Evolutionary conservation across 1,140 invertebrate genomes (phyloP).

Genomic region (Amyelois transitella): DNA sequence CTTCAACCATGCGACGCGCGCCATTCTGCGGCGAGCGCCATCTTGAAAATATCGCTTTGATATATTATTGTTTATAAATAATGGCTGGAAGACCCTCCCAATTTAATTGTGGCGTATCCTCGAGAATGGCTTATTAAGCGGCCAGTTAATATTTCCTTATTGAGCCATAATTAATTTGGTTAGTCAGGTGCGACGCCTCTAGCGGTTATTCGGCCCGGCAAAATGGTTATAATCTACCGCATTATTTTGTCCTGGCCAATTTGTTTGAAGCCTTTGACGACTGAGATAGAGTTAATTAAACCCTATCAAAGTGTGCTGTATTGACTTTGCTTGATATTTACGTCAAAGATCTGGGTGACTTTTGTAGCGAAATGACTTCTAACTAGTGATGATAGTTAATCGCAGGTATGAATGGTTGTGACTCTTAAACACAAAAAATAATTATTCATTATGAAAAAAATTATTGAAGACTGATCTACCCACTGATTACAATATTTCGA

Average conservation of each 20-base stretch:
- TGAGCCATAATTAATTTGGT: slow-evolving; percentile 71
- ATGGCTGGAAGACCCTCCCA: slow-evolving; percentile 65
- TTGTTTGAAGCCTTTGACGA: slow-evolving; percentile 72
- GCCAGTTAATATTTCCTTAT: slow-evolving; percentile 74
- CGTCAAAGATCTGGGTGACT: background rate
- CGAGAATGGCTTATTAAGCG: slow-evolving; percentile 70
- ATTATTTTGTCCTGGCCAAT: slow-evolving; percentile 70
- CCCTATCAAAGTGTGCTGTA: slow-evolving; percentile 8
- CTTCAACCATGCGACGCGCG: background rate
- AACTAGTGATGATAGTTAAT: background rate
- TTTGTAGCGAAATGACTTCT: background rate
- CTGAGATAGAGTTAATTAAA: slow-evolving; percentile 62
- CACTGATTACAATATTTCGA: too few relatives aligned
- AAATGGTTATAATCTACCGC: slow-evolving; percentile 64
- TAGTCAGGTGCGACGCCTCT: slow-evolving; percentile 66
- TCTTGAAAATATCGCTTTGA: slow-evolving; percentile 71
- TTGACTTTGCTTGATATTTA: background rate
- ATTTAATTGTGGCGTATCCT: slow-evolving; percentile 72
- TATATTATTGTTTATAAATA: slow-evolving; percentile 75
- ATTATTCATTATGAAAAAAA: too few relatives aligned
- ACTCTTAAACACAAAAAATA: too few relatives aligned
- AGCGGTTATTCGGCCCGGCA: slow-evolving; percentile 49
- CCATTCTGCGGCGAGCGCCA: slow-evolving; percentile 51
- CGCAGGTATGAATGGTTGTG: too few relatives aligned
- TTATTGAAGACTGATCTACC: too few relatives aligned